Conservation (phyloP, 2,113 vertebrate species). For the Candoia aspera region DNA sequence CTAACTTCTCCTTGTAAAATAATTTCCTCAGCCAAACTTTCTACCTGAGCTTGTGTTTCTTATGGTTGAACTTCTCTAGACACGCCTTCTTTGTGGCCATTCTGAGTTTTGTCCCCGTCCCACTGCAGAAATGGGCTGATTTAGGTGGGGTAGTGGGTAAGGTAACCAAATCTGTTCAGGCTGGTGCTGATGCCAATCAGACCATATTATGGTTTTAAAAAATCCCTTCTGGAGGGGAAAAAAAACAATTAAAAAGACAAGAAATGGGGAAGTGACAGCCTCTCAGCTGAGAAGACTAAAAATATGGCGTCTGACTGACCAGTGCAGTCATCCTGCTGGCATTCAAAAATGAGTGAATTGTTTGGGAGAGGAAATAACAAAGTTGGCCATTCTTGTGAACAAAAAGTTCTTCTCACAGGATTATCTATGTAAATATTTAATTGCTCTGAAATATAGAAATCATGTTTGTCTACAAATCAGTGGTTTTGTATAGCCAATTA, state of each 20-base stretch:
- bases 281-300: neutral
- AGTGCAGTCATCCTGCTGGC: neutral
- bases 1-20: neutral
- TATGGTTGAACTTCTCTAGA: neutral
- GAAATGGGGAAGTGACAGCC: neutral
- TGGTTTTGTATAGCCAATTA: neutral
- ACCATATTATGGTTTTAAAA: neutral
- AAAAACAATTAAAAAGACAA: neutral
- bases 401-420: neutral
- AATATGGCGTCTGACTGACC: neutral
- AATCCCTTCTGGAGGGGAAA: neutral
- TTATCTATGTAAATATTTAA: neutral
- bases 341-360: neutral
- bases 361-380: neutral
- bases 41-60: neutral
- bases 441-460: neutral
- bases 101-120: neutral
- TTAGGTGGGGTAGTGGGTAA: neutral
- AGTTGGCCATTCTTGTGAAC: neutral
- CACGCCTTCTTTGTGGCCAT: neutral
- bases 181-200: neutral
- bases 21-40: neutral
- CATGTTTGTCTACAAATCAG: neutral
- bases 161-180: neutral
- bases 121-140: neutral